phyloP scores from a whole-genome alignment of 2,888 invertebrate genomes.

The Coenonympha arcania region DNA sequence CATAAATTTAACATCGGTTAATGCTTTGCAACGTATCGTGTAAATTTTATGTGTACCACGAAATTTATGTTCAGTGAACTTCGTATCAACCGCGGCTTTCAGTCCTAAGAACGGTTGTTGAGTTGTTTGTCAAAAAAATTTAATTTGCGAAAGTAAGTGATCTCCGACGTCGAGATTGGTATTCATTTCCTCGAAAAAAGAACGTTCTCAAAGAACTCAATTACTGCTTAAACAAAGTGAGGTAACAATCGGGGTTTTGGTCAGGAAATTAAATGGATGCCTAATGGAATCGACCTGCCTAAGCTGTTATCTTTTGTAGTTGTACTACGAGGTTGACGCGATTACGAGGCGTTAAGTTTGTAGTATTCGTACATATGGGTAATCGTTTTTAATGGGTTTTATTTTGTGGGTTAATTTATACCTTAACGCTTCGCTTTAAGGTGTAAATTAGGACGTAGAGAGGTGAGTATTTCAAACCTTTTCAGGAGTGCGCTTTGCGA shows the following conservation, averaged over 20 bases:
- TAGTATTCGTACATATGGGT: slow-evolving; percentile 46
- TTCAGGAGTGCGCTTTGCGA: slow-evolving; percentile 60
- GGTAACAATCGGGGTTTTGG: slow-evolving; percentile 57
- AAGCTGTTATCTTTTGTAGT: slow-evolving; percentile 63
- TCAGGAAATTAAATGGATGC: slow-evolving; percentile 71
- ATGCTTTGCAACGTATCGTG: slow-evolving; percentile 2
- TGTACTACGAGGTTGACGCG: slow-evolving; percentile 52
- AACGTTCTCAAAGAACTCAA: slow-evolving; percentile 65
- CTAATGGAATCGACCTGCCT: slow-evolving; percentile 52
- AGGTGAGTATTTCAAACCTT: slow-evolving; percentile 53
- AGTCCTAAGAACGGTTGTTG: too few relatives aligned
- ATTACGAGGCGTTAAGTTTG: slow-evolving; percentile 45
- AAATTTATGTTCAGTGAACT: slow-evolving; percentile 6
- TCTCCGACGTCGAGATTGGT: slow-evolving; percentile 38
- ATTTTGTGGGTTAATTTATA: slow-evolving; percentile 44
- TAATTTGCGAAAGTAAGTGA: slow-evolving; percentile 41
- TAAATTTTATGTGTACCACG: slow-evolving; percentile 1
- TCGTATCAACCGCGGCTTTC: slow-evolving; percentile 2
- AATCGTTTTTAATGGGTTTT: slow-evolving; percentile 46
- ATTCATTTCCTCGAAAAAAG: slow-evolving; percentile 65
- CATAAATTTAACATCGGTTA: slow-evolving; percentile 13
- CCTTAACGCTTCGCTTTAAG: slow-evolving; percentile 47
- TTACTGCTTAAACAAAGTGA: slow-evolving; percentile 70
- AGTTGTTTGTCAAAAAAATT: slow-evolving; percentile 24
- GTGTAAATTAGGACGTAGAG: slow-evolving; percentile 41